phyloP scores from a whole-genome alignment of 2,797 vertebrate species.

The Myotis pilosus region DNA sequence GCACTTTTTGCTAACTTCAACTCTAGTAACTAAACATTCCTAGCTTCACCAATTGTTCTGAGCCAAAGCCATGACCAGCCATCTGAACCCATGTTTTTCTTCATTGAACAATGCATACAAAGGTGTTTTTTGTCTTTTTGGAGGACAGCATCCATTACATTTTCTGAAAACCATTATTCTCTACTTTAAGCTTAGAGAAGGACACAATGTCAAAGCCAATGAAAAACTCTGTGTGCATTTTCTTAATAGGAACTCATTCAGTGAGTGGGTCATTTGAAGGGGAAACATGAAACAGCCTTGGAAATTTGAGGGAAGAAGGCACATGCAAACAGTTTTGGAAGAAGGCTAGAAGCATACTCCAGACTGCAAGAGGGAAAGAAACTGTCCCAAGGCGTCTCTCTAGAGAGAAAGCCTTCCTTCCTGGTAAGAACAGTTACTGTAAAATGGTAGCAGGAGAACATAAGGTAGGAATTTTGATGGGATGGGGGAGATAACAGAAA shows the following conservation, averaged over 20 bases:
- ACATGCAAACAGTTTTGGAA: background rate
- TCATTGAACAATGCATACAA: background rate
- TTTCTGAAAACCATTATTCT: slow-evolving; percentile 30
- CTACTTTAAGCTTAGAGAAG: slow-evolving; percentile 17
- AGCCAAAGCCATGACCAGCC: background rate
- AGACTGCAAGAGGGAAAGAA: background rate
- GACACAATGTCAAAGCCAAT: background rate
- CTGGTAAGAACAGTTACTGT: background rate
- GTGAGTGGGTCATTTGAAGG: background rate
- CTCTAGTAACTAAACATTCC: background rate
- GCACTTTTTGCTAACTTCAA: background rate
- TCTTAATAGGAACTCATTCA: background rate
- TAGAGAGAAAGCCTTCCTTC: background rate
- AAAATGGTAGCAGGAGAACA: background rate
- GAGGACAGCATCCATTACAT: background rate
- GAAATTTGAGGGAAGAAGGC: background rate
- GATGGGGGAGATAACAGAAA: background rate
- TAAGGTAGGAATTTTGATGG: background rate
- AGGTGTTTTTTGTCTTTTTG: slow-evolving; percentile 21
- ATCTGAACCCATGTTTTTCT: background rate
- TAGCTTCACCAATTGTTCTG: background rate
- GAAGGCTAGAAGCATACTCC: background rate
- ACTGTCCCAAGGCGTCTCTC: background rate
- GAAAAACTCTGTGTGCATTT: background rate
- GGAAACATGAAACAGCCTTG: background rate